Percentiles rank a stretch among this genome's conserved stretches.
Conservation (phyloP, 2,888 invertebrate genomes). For the Watsonalla binaria region DNA sequence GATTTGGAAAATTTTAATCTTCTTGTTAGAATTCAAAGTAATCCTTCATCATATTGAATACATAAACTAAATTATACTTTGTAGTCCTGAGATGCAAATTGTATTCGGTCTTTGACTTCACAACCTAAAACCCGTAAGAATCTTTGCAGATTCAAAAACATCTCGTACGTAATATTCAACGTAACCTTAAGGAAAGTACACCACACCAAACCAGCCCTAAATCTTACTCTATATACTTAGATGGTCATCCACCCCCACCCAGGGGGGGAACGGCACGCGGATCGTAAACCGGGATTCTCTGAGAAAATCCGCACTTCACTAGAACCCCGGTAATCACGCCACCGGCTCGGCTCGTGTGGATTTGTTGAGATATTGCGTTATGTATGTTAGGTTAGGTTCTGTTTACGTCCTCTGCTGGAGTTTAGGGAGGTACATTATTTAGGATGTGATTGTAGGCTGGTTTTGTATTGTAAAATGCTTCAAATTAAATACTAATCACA, state of each 20-base stretch:
- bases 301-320: constrained; percentile 71
- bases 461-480: background rate
- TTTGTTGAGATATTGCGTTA: constrained; percentile 46
- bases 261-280: constrained; percentile 39
- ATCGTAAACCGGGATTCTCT: constrained; percentile 70
- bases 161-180: background rate
- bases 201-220: constrained; percentile 19
- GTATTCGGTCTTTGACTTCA: no score
- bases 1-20: no score
- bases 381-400: constrained; percentile 22
- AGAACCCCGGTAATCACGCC: constrained; percentile 64
- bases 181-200: background rate
- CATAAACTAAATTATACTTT: no score
- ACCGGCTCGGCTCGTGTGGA: constrained; percentile 43
- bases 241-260: constrained; percentile 42
- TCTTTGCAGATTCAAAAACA: no score
- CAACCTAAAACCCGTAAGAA: no score
- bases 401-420: constrained; percentile 1
- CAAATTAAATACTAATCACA: no score
- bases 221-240: constrained; percentile 34
- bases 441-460: background rate
- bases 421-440: background rate
- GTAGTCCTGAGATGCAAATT: no score
- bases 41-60: no score
- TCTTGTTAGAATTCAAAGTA: no score